These are phyloP conservation scores for Synanceia verrucosa DNA, from an alignment of 2,797 vertebrate species.

Conservation along the genomic window DNA sequence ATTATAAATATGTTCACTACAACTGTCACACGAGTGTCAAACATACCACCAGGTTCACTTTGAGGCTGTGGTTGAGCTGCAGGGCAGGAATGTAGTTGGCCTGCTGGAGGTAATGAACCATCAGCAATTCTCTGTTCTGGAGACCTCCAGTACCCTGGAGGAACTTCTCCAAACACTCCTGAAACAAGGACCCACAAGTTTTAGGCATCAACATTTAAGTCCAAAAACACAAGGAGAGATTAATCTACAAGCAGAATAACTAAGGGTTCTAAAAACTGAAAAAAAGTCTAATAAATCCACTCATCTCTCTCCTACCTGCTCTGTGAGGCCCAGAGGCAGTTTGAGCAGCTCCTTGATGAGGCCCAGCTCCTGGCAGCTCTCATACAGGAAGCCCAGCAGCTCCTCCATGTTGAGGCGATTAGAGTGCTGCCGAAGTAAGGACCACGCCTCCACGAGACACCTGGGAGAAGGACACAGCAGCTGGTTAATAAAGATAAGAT, in stretches of 20 bases:
- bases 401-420: conserved; percentile 85
- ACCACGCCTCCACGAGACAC: conserved; percentile 93
- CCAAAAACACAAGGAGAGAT: not conserved
- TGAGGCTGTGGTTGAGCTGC: conserved; percentile 92
- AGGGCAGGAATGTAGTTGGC: conserved; percentile 93
- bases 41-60: conserved; percentile 85
- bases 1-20: not conserved
- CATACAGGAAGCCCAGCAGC: conserved; percentile 87
- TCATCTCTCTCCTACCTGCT: conserved; percentile 83
- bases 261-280: not conserved
- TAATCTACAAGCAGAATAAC: not conserved
- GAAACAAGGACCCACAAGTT: conserved; percentile 33
- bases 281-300: not conserved
- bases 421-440: conserved; percentile 86
- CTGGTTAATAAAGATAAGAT: not conserved
- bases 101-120: conserved; percentile 94
- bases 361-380: conserved; percentile 91
- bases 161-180: conserved; percentile 93
- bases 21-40: not conserved
- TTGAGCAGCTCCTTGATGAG: conserved; percentile 94
- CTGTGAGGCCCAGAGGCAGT: conserved; percentile 87
- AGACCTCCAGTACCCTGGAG: conserved; percentile 86
- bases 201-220: not conserved
- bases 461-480: conserved; percentile 66
- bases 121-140: conserved; percentile 90